Evolutionary conservation across 2,888 invertebrate genomes (phyloP).

Genomic region (Eurytoma californica): DNA sequence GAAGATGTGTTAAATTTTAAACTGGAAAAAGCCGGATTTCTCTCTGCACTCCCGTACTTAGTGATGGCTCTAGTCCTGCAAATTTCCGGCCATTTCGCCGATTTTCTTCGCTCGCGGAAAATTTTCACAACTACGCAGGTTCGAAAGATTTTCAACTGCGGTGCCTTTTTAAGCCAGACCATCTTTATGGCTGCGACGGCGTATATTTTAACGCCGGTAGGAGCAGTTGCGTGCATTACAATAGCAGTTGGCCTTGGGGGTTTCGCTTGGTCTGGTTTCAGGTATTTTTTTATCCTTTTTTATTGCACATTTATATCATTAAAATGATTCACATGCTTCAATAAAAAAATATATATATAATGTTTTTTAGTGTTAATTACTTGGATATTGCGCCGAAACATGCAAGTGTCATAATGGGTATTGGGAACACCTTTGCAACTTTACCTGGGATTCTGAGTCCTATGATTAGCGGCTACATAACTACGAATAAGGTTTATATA

Average conservation of each 20-base stretch:
- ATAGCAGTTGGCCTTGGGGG: conserved; percentile 93
- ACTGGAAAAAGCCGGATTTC: conserved; percentile 86
- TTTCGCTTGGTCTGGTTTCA: conserved; percentile 94
- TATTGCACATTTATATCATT: neutral
- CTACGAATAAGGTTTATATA: conserved; percentile 80
- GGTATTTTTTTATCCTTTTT: conserved; percentile 76
- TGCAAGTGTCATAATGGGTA: conserved; percentile 93
- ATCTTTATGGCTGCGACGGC: conserved; percentile 91
- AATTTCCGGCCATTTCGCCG: conserved; percentile 88
- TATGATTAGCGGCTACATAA: conserved; percentile 86
- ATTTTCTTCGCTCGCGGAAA: conserved; percentile 82
- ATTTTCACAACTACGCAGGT: conserved; percentile 85
- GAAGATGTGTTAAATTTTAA: conserved; percentile 85
- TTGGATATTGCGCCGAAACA: conserved; percentile 94
- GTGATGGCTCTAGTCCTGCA: conserved; percentile 90
- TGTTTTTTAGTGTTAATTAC: conserved; percentile 83
- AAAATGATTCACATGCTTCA: neutral
- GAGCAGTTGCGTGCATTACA: conserved; percentile 88
- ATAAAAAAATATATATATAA: neutral
- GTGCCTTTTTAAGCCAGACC: conserved; percentile 87
- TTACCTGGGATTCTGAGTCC: conserved; percentile 95
- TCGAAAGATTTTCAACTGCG: conserved; percentile 84
- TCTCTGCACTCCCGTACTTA: conserved; percentile 91
- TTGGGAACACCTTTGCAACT: conserved; percentile 93
- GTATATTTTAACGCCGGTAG: conserved; percentile 81